Base-by-base conservation (phyloP, 2,888 invertebrate species). In the Pristionchus maxplancki region DNA sequence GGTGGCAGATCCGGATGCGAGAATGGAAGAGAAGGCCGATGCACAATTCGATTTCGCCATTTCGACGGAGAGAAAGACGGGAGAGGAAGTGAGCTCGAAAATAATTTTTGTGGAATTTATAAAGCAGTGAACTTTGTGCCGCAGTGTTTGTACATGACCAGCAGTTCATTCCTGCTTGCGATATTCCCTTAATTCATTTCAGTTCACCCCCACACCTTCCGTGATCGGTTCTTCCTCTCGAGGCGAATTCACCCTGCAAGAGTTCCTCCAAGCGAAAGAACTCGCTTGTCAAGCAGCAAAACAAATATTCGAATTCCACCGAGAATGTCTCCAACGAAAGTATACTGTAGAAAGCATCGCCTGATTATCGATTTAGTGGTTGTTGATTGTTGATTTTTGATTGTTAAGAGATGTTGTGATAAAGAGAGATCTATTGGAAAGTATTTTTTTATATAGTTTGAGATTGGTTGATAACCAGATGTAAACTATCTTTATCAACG, bases 1-100 rank as follows among this genome's bases (percentile, higher is more conserved):
- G 58, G 87, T 91, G 28, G 88, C 91, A 40, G 92, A 92, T 83
- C 90, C 92, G 34, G 91, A 91, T 44, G 53, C 86, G 6, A 88
- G 88, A 74, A 88, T 88, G 40, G 92, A 92, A 83, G 81, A 89
- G 28, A 89, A 89, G n/a, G 89, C 91, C 0, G 90, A 90, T 6
- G 91, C 91, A n/a, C 58, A 44, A 40, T 90, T 91, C 34, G 87
- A 91, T 0, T 91, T 91, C 58, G 90, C 91, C 48, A 74, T 87
- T 24, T 71, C 87, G 50, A 87, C 74, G 1, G 50, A 53, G 31
- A 48, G 31, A 74, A 5, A 31, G 34, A 37, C 48, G 48, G 67
- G 11, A 40, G 34, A 53, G 0, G 48, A 53, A 34, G 53, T 71
- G 37, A 20, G 53, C 13, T 6, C 3, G 44, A 44, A n/a, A n/a